These are phyloP conservation scores for Nothura maculosa DNA, from an alignment of 2,797 vertebrate species.

Conservation along the genomic window DNA sequence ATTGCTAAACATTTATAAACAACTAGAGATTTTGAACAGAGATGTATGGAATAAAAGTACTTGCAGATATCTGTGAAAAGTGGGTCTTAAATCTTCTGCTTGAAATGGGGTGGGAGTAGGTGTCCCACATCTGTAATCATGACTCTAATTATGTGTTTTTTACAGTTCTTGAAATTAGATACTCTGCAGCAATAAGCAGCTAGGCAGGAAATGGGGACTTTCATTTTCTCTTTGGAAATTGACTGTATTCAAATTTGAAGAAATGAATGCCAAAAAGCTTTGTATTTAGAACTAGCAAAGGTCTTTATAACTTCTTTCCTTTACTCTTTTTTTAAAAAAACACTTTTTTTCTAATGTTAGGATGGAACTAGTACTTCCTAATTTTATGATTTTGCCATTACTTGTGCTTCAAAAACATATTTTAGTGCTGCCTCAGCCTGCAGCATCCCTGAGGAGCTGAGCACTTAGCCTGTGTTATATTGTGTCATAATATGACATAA, in stretches of 20 bases:
- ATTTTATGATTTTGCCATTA: background rate
- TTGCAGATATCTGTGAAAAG: conserved; percentile 20
- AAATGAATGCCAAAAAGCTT: conserved; percentile 7
- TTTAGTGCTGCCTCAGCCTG: background rate
- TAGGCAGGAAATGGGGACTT: background rate
- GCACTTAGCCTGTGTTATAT: background rate
- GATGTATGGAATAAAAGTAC: background rate
- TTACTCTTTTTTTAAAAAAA: background rate
- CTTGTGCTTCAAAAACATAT: background rate
- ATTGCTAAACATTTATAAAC: conserved; percentile 54
- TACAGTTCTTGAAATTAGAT: conserved; percentile 18
- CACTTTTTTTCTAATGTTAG: background rate
- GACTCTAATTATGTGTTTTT: conserved; percentile 20
- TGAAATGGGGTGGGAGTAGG: conserved; percentile 27
- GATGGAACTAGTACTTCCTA: background rate
- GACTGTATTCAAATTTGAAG: background rate
- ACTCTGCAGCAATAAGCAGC: background rate
- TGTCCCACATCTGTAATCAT: conserved; percentile 28
- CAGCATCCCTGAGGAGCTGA: background rate
- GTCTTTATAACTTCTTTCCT: background rate
- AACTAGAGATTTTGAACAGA: background rate
- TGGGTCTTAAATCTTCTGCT: background rate
- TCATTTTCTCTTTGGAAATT: background rate
- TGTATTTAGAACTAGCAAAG: background rate
- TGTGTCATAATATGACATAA: background rate